Percentiles rank a stretch among this genome's conserved stretches.
These are phyloP conservation scores for Leptobrachium ailaonicum DNA, from an alignment of 2,113 vertebrate species.

Conservation along the genomic window DNA sequence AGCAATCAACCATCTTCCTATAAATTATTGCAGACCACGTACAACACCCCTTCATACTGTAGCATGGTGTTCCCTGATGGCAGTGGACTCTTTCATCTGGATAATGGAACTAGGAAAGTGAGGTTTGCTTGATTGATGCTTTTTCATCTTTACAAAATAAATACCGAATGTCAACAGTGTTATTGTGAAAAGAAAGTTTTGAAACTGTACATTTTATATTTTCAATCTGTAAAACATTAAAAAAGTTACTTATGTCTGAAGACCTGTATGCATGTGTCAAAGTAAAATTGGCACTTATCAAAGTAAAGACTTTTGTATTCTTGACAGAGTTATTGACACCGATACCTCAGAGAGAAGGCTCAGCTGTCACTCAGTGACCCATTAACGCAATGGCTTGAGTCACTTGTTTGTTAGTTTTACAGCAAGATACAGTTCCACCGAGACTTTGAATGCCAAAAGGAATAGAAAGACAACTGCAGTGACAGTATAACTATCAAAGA, in stretches of 20 bases:
- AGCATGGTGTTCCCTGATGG: too few relatives aligned
- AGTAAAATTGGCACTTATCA: constrained; percentile 71
- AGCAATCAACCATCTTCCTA: too few relatives aligned
- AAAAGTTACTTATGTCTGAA: constrained; percentile 59
- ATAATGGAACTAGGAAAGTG: too few relatives aligned
- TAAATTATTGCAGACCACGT: too few relatives aligned
- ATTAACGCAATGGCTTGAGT: constrained; percentile 66
- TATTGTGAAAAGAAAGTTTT: too few relatives aligned
- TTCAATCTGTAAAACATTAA: constrained; percentile 48
- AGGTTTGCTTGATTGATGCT: too few relatives aligned
- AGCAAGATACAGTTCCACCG: constrained; percentile 64
- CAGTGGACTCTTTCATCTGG: too few relatives aligned
- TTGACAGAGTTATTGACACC: constrained; percentile 60
- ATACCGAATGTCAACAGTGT: too few relatives aligned
- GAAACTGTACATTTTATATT: not conserved
- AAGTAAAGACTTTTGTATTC: constrained; percentile 60
- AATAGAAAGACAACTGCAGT: constrained; percentile 60
- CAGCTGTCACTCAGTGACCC: constrained; percentile 78
- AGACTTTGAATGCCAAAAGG: constrained; percentile 63
- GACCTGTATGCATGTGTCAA: constrained; percentile 63
- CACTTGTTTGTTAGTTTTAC: constrained; percentile 62
- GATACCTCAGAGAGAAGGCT: constrained; percentile 68
- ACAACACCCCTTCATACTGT: too few relatives aligned
- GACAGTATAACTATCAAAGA: constrained; percentile 59
- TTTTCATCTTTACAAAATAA: too few relatives aligned